Evolutionary conservation across 2,888 invertebrate genomes (phyloP), one percentile per base, ranked within the genome.

Genomic region (Synanthedon vespiformis): DNA sequence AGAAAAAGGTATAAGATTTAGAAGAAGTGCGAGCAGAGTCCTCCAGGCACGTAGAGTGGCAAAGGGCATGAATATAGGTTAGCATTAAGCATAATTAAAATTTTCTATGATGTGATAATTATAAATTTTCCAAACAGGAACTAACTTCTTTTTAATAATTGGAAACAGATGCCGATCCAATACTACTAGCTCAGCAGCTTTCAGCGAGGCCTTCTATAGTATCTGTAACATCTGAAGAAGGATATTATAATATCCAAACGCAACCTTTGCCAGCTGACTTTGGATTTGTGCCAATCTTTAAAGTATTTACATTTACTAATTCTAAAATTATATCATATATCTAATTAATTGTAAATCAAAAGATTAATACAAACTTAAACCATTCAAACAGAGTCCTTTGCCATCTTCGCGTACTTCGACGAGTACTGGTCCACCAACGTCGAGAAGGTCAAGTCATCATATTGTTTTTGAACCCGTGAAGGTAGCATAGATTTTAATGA

Each of bases 121-220:
- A 34, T 44, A 44, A 44, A 44, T 44, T 44, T n/a, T 2, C 14
- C n/a, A 12, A 44, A 44, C n/a, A 44, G n/a, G 44, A 2, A 44
- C 44, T 40, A n/a, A 44, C 3, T 40, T 34, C 11, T 40, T 40
- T 27, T 40, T 6, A 13, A 11, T 12, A 27, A 50, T 50, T 8
- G 13, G 12, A 53, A 53, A 47, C 50, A 87, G 88, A 87, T 65
- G 72, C 87, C 1, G 88, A 88, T 62, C 87, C 88, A 1, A 62
- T 88, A 51, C 62, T 88, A 44, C 57, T 88, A 47, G 88, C 88
- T n/a, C 82, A 83, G 56, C 86, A 88, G 56, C 59, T 88, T 51
- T 88, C 88, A 12, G 86, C 88, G 22, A 70, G 88, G 14, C 88
- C 88, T 2, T 88, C 88, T 4, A 86, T 88, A 56, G 88, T 87